Evolutionary conservation across 2,797 vertebrate species (phyloP), one percentile per base, ranked within the genome.

Genomic region (Hydrophis major): DNA sequence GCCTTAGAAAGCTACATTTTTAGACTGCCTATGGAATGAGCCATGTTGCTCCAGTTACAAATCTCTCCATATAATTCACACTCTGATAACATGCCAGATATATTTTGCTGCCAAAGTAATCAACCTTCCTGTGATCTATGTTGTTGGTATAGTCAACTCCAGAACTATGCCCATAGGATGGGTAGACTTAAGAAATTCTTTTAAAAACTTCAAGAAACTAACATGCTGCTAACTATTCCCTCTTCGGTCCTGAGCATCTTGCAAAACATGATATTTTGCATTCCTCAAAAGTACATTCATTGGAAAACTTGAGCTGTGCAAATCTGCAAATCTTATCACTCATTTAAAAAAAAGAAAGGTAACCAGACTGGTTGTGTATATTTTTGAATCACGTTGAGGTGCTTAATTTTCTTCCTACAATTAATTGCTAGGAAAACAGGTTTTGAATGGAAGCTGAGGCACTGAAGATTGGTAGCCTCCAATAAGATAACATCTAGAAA

Each of bases 281-380:
- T 93, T 60, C 66, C n/a, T 78, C 47, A 88, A 93, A 93, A 90
- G 92, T 91, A 57, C 87, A 63, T 93, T 66, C 59, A 56, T 8
- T 57, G 59, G 86, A 91, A 93, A 50, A 56, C 18, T 6, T 42
- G 59, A 91, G 57, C 87, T 91, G 87, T 91, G 93, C 87, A 93
- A 93, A 91, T 91, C 60, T 63, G 87, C 89, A 93, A 91, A 59
- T 78, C 57, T 53, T 18, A 53, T 28, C 28, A 59, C 50, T 74
- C 83, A 10, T 87, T 88, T 14, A 6, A n/a, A 56, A 86, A 83
- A 1, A 53, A 63, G 20, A 25, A 78, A 32, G 32, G 37, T 83
- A 83, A 42, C 13, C 61, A 32, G 7, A 18, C 56, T 88, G 28
- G 78, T 90, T 74, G 78, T 90, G 32, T 42, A 87, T 87, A 90